phyloP scores from a whole-genome alignment of 1,140 invertebrate species.

The Drosophila gunungcola region DNA sequence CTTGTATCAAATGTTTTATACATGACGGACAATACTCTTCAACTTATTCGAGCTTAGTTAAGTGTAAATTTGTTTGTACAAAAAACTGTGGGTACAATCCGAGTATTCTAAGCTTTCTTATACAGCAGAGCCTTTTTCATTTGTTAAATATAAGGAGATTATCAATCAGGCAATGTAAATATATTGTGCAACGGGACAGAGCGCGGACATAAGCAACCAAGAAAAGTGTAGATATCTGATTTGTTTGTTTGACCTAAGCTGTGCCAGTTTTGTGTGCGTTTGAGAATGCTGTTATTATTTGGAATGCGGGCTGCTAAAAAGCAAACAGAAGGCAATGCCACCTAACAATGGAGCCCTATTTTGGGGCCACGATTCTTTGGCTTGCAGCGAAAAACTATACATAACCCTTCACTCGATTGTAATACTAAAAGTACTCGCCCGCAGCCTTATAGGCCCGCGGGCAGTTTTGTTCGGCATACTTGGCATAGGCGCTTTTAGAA shows the following conservation, averaged over 20 bases:
- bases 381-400: constrained; percentile 12
- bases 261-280: neutral
- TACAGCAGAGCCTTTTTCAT: neutral
- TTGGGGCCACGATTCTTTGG: constrained; percentile 23
- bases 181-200: constrained; percentile 8
- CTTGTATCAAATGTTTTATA: constrained; percentile 15
- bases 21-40: neutral
- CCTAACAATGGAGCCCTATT: neutral
- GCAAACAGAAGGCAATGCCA: neutral
- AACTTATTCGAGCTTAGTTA: constrained; percentile 13
- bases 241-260: neutral
- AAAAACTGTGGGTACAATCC: neutral
- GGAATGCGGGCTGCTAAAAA: constrained; percentile 2
- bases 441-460: constrained; percentile 86
- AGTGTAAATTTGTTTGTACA: neutral
- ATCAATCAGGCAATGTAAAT: neutral
- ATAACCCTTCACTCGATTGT: neutral
- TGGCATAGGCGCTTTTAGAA: constrained; percentile 86
- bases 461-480: constrained; percentile 87
- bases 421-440: constrained; percentile 84
- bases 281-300: neutral
- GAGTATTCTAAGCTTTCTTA: neutral
- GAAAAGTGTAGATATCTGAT: neutral
- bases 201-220: neutral
- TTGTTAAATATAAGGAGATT: constrained; percentile 3